A percentile compares a stretch with the other conserved stretches of the same genome.
Evolutionary conservation across 1,140 invertebrate species (phyloP).

Genomic region (Cyrtorhinus lividipennis): DNA sequence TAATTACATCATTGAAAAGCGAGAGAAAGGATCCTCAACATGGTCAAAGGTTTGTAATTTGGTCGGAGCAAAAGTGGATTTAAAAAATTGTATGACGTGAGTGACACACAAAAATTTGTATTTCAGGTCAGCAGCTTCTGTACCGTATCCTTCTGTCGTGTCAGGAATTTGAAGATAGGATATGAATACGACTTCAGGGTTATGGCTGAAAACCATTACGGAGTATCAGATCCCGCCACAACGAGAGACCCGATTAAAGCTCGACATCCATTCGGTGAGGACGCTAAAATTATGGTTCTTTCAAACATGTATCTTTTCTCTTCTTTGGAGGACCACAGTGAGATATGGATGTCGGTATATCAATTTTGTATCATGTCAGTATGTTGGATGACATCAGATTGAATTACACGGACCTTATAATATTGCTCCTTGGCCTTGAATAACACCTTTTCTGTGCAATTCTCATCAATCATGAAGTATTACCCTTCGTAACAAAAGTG

Average conservation of each 20-base stretch:
- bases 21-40: constrained; percentile 59
- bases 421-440: too few relatives aligned
- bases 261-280: constrained; percentile 79
- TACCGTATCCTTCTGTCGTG: constrained; percentile 69
- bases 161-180: constrained; percentile 81
- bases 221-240: constrained; percentile 77
- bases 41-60: constrained; percentile 75
- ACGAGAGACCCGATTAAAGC: constrained; percentile 80
- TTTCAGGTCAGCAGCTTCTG: constrained; percentile 71
- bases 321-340: too few relatives aligned
- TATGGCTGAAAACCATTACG: constrained; percentile 93
- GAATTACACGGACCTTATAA: too few relatives aligned
- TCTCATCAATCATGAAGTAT: too few relatives aligned
- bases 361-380: too few relatives aligned
- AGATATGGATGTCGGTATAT: too few relatives aligned
- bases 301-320: neutral
- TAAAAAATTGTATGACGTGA: too few relatives aligned
- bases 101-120: constrained; percentile 13
- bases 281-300: too few relatives aligned
- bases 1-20: constrained; percentile 94
- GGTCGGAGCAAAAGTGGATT: too few relatives aligned
- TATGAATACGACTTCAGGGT: constrained; percentile 94
- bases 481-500: too few relatives aligned
- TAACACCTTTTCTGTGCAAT: too few relatives aligned
- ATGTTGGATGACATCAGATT: too few relatives aligned